A percentile compares a stretch with the other conserved stretches of the same genome.
Evolutionary conservation across 2,797 vertebrate genomes (phyloP).

Genomic region (Sebastes vulpes): DNA sequence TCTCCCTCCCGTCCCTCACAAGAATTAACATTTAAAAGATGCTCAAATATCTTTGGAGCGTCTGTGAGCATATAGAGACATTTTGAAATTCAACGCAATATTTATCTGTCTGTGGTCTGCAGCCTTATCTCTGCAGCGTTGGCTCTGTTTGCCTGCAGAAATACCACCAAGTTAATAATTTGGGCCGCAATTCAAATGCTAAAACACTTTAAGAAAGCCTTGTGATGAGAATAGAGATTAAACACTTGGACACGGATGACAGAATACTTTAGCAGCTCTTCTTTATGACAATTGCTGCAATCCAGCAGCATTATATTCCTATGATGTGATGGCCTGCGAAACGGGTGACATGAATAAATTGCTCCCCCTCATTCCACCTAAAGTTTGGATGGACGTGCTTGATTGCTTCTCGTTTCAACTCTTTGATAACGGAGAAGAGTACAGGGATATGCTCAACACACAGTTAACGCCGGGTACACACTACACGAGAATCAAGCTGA

Average conservation of each 20-base stretch:
- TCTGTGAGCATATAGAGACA: constrained; percentile 30
- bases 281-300: constrained; percentile 12
- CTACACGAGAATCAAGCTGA: no score
- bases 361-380: neutral
- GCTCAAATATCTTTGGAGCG: constrained; percentile 53
- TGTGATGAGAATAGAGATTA: constrained; percentile 39
- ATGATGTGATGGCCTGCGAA: neutral
- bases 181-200: constrained; percentile 44
- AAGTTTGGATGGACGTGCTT: constrained; percentile 11
- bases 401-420: neutral
- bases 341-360: constrained; percentile 4
- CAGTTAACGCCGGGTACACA: neutral
- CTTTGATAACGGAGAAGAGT: neutral
- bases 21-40: constrained; percentile 52
- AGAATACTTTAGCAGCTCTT: constrained; percentile 1
- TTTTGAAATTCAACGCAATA: constrained; percentile 49
- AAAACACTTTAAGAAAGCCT: constrained; percentile 21
- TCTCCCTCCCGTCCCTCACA: neutral
- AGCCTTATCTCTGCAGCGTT: constrained; percentile 46
- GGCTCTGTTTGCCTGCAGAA: constrained; percentile 57
- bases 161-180: constrained; percentile 57
- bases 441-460: constrained; percentile 3
- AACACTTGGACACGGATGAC: constrained; percentile 11
- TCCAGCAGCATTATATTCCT: constrained; percentile 1
- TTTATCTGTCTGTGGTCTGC: constrained; percentile 43